Base-by-base conservation (phyloP, 2,797 vertebrate species). In the Chelonia mydas region DNA sequence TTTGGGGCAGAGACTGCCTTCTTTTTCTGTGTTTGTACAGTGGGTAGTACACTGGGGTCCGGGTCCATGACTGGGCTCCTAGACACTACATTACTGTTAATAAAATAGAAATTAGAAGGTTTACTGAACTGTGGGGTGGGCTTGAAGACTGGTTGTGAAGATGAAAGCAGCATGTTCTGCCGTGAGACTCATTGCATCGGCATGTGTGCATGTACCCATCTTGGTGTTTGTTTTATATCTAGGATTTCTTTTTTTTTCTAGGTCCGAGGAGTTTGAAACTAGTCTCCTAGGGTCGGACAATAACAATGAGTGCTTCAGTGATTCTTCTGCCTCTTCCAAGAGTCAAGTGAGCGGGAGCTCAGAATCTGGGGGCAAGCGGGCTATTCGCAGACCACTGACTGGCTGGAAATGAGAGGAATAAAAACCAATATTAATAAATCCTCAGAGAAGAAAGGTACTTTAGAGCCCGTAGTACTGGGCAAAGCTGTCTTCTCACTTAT, bases 371-470 rank as follows among this genome's bases (percentile, higher is more conserved):
- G 91, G 94, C 91, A 95, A 94, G 83, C n/a, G 93, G 11, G 41
- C 96, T 49, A 96, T 98, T 45, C 96, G 92, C 90, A 98, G 97
- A 72, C 97, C 57, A 93, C 94, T 3, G 98, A 97, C 96, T 98
- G 98, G 97, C 49, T 98, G 97, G 98, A 98, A 89, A 98, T 98
- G 98, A 98, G 97, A 81, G 97, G 97, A 19, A 90, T 97, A 65
- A 98, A 98, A 84, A 90, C 87, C 65, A 83, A 47, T 3, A 6
- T 49, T 25, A 81, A 15, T 45, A 86, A 61, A 33, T 11, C 92
- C 80, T 77, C 85, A 21, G 88, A 74, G 33, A 88, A 90, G 51
- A 96, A 95, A 91, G 97, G 97, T 98, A 96, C 21, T 55, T 68
- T 7, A 0, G 13, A 9, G 1, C 25, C 53, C 11, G 11, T 78